phyloP scores from a whole-genome alignment of 2,797 vertebrate genomes.

The Cygnus olor region DNA sequence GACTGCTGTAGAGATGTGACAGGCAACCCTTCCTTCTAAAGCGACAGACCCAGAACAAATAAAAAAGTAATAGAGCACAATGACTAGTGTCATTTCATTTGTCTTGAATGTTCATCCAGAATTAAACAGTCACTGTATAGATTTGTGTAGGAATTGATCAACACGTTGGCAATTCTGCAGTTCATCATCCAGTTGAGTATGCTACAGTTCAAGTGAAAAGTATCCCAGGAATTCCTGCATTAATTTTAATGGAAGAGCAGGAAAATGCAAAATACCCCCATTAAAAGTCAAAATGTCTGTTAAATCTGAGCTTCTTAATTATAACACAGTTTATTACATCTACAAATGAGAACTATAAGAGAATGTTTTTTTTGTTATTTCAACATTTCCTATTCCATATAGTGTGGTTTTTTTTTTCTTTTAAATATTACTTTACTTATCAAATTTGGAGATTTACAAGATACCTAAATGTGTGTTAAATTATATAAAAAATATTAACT shows the following conservation, averaged over 20 bases:
- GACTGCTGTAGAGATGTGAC: background rate
- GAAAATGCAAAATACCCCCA: background rate
- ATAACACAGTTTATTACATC: background rate
- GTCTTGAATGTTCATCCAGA: background rate
- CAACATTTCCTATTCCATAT: background rate
- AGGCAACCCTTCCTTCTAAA: background rate
- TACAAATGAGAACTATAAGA: background rate
- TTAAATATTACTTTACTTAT: background rate
- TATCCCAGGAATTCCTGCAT: background rate
- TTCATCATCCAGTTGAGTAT: constrained; percentile 17
- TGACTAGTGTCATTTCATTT: background rate
- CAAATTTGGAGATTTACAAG: background rate
- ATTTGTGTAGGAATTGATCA: background rate
- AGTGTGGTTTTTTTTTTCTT: background rate
- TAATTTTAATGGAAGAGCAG: background rate
- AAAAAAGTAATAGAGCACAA: background rate
- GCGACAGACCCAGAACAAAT: background rate
- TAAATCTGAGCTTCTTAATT: background rate
- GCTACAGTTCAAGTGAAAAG: background rate
- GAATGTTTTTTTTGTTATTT: background rate
- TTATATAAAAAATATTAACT: background rate
- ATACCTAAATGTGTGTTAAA: background rate
- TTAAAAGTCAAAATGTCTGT: background rate
- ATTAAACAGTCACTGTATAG: background rate
- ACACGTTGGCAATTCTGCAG: background rate